Evolutionary conservation across 2,113 vertebrate species (phyloP), one percentile per base, ranked within the genome.

Genomic region (Cephalopterus ornatus): DNA sequence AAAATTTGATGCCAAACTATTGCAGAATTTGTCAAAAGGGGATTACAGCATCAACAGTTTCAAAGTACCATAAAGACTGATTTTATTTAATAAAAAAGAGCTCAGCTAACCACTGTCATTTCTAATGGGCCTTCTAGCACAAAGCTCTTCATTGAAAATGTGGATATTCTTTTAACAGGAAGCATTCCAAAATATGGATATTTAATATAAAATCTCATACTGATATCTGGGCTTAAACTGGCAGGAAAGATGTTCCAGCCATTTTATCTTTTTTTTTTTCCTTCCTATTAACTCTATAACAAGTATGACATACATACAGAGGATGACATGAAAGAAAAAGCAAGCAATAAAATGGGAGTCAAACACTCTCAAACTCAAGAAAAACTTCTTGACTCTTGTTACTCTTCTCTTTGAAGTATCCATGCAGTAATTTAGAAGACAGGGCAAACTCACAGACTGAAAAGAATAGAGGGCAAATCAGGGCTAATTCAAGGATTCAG

Each of bases 361-460:
- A 94, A 95, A 92, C 37, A 52, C 41, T 50, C 90, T 68, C 47
- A 83, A 81, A 87, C 35, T 73, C 78, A 95, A 96, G 77, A 84
- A 77, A 70, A 91, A 83, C 66, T 66, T 81, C 65, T 67, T 88
- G 61, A 95, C 55, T 89, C 35, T 49, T 52, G 49, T 81, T 90
- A 67, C 27, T 88, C 75, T 89, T 79, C 47, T 32, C 65, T n/a
- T 72, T 16, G 33, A 95, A 76, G 81, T 49, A 85, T 41, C 65
- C 55, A 24, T 8, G 27, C 59, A 78, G 33, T 55, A 82, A 91
- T 55, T 74, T 39, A 23, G 58, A 55, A 79, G 49, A 47, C n/a
- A 55, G 30, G 5, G 17, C n/a, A 73, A 44, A 74, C 61, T 46
- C 74, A 44, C 14, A 77, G 53, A 52, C 73, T 89, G 83, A 84